These are phyloP conservation scores for Caenorhabditis sp. DNA, from an alignment of 2,888 invertebrate genomes.

Conservation along the genomic window DNA sequence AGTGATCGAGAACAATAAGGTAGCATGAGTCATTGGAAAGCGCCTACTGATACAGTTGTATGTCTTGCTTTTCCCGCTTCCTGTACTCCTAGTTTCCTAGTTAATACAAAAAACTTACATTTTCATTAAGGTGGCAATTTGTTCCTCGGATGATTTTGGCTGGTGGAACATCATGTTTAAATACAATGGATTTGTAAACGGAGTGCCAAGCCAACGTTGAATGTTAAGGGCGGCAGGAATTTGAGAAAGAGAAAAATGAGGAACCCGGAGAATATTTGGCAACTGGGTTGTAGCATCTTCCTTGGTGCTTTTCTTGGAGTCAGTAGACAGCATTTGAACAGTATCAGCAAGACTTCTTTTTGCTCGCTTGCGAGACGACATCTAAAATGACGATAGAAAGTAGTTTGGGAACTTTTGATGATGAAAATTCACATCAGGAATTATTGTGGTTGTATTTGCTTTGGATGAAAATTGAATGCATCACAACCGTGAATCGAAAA, in stretches of 20 bases:
- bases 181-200: constrained; percentile 31
- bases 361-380: constrained; percentile 30
- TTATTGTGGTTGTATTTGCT: constrained; percentile 23
- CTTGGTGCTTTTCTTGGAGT: constrained; percentile 13
- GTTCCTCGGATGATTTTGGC: constrained; percentile 29
- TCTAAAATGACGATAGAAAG: constrained; percentile 23
- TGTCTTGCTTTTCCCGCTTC: background rate
- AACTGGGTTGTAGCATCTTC: constrained; percentile 33
- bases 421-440: constrained; percentile 13
- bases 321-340: constrained; percentile 47
- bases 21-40: constrained; percentile 40
- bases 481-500: constrained; percentile 40
- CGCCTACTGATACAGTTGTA: constrained; percentile 56
- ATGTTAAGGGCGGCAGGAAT: constrained; percentile 10
- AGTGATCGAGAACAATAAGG: constrained; percentile 36
- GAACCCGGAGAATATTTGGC: background rate
- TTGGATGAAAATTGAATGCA: no score
- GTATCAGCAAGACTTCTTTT: constrained; percentile 60
- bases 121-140: constrained; percentile 45
- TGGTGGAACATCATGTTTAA: constrained; percentile 23
- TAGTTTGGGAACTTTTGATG: background rate
- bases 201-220: constrained; percentile 36
- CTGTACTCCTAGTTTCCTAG: background rate
- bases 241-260: constrained; percentile 7
- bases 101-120: constrained; percentile 41